Conservation (phyloP, 2,888 invertebrate species). For the Oscheius sp. region DNA sequence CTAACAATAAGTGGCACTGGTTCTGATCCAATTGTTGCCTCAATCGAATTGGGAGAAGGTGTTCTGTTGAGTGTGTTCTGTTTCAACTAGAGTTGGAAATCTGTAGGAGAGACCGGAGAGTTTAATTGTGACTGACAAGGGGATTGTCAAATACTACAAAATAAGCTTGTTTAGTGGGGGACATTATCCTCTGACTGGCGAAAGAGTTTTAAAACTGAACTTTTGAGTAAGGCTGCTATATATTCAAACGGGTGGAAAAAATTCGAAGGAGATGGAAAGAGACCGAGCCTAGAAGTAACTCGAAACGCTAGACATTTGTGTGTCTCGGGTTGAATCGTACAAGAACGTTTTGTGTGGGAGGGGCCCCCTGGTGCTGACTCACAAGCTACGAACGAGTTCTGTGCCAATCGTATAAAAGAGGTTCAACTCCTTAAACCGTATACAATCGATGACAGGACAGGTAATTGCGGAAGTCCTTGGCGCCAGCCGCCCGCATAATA, state of each 20-base stretch:
- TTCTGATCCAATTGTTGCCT: no score
- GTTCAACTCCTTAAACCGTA: conserved; percentile 18
- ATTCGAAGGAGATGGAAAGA: not conserved
- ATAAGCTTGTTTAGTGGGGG: not conserved
- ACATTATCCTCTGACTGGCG: not conserved
- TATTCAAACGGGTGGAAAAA: not conserved
- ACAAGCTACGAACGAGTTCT: conserved; percentile 32
- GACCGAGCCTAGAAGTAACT: not conserved
- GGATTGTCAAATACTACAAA: not conserved
- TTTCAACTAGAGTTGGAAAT: no score
- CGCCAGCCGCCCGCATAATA: conserved; percentile 31
- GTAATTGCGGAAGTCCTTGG: conserved; percentile 34
- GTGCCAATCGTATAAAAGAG: conserved; percentile 21
- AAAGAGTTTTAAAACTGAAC: no score
- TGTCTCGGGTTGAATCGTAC: conserved; percentile 16
- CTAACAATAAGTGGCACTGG: no score
- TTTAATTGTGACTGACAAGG: no score
- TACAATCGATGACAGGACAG: conserved; percentile 31
- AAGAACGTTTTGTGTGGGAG: conserved; percentile 3
- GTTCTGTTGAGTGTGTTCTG: no score
- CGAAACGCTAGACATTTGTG: not conserved
- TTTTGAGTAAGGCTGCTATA: no score
- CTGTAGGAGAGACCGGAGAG: no score
- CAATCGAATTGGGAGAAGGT: no score
- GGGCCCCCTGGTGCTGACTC: conserved; percentile 15